These are phyloP conservation scores for Terebella lapidaria DNA, from an alignment of 2,888 invertebrate species.

Conservation along the genomic window DNA sequence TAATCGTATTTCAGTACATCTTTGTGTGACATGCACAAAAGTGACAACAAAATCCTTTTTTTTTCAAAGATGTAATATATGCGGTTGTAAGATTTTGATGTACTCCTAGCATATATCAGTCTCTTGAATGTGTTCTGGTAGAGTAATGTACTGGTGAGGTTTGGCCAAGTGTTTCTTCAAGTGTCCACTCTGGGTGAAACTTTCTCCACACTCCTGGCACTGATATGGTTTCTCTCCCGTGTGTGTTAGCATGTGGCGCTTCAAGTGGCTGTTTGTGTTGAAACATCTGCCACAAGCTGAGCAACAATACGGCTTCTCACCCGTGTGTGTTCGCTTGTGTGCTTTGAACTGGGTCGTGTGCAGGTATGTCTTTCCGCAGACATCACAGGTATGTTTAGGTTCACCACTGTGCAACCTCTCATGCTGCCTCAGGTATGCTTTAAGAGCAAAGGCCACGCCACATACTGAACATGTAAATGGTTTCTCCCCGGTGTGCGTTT, in stretches of 20 bases:
- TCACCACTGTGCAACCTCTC: slow-evolving; percentile 13
- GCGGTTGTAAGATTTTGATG: too few relatives aligned
- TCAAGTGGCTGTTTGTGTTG: slow-evolving; percentile 7
- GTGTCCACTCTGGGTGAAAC: too few relatives aligned
- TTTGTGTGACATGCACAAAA: too few relatives aligned
- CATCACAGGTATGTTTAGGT: slow-evolving; percentile 7
- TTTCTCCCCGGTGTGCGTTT: slow-evolving; percentile 13
- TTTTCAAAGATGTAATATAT: too few relatives aligned
- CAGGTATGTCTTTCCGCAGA: slow-evolving; percentile 14
- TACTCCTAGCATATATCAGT: too few relatives aligned
- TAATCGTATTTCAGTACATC: too few relatives aligned
- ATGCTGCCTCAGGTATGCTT: slow-evolving; percentile 11
- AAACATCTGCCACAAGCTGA: slow-evolving; percentile 12
- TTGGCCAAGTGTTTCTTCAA: too few relatives aligned
- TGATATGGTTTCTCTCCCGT: slow-evolving; percentile 16
- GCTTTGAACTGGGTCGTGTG: slow-evolving; percentile 9
- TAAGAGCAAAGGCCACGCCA: slow-evolving; percentile 13
- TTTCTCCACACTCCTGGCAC: slow-evolving; percentile 12
- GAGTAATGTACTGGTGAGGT: too few relatives aligned
- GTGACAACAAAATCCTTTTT: too few relatives aligned
- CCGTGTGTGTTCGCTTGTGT: slow-evolving; percentile 15
- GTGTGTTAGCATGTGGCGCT: slow-evolving; percentile 13
- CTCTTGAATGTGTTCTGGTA: too few relatives aligned
- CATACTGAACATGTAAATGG: slow-evolving; percentile 11
- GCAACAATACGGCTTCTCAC: slow-evolving; percentile 12